Evolutionary conservation across 2,797 vertebrate species (phyloP), one percentile per base, ranked within the genome.

Genomic region (Poecilia velifera): DNA sequence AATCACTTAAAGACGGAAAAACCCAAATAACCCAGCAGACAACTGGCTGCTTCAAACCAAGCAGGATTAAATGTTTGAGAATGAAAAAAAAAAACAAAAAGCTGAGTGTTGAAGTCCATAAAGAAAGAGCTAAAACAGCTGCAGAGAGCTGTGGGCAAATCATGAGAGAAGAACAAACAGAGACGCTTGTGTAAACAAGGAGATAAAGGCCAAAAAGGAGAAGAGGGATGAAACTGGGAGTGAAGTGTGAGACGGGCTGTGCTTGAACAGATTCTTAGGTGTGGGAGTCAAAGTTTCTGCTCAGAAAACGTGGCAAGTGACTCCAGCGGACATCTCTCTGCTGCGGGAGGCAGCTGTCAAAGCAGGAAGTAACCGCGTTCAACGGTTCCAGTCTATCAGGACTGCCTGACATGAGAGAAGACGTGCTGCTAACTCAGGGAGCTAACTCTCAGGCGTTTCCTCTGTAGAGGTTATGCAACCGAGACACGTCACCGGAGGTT

Each of bases 401-500:
- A 70, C 25, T 16, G 49, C 73, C 57, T 59, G 74, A 75, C 68
- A 72, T 72, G 51, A 79, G 75, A 31, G 76, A 79, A 49, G 12
- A n/a, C 6, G 22, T 28, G 22, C 6, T 68, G 72, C 74, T 53
- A 74, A 75, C 76, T 78, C 31, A 41, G 64, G 22, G 57, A 82
- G 51, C 51, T 53, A 41, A 62, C 70, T 76, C 74, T 25, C 68
- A 73, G 73, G 59, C 62, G 46, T 73, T 86, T 84, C 82, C 89
- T 86, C 90, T 88, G 83, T 78, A 68, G 4, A 73, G 22, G 86
- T 92, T 91, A 90, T 71, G 77, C 86, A 94, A 93, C 84, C 1
- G 62, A 76, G 82, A 59, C 82, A 62, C 36, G 72, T 78, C 81
- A 84, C 75, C 83, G 66, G 73, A 20, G 77, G 74, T 77, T 86